Conservation (phyloP, 2,797 vertebrate genomes). For the Pseudomugil gertrudae region DNA sequence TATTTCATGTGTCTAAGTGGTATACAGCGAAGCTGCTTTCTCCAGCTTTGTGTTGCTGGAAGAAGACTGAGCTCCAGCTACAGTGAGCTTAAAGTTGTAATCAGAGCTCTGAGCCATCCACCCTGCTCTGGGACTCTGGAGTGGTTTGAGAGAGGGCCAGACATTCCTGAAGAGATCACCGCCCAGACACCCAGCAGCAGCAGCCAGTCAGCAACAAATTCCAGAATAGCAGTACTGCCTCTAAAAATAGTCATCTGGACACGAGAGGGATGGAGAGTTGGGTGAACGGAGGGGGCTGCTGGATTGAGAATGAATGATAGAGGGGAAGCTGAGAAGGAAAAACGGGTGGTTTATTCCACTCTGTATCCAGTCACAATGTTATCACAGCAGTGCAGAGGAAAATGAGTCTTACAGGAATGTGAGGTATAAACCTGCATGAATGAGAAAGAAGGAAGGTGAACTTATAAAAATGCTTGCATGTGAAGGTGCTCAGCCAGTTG, state of each 20-base stretch:
- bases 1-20: neutral
- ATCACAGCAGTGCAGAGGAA: conserved; percentile 75
- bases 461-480: conserved; percentile 39
- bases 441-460: conserved; percentile 42
- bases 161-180: conserved; percentile 95
- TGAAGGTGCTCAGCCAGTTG: conserved; percentile 19
- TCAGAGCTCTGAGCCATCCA: conserved; percentile 82
- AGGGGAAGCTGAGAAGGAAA: conserved; percentile 69
- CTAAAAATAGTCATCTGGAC: conserved; percentile 84
- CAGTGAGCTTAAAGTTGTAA: conserved; percentile 77
- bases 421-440: conserved; percentile 51
- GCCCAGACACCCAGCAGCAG: conserved; percentile 89
- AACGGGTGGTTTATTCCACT: conserved; percentile 73
- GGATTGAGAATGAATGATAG: conserved; percentile 69
- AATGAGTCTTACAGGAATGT: conserved; percentile 67
- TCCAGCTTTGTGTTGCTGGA: conserved; percentile 43
- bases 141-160: conserved; percentile 92
- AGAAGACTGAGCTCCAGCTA: conserved; percentile 43
- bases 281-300: conserved; percentile 48
- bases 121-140: conserved; percentile 86
- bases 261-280: conserved; percentile 68
- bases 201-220: conserved; percentile 92
- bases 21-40: neutral
- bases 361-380: conserved; percentile 81
- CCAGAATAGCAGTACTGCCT: conserved; percentile 90